Conservation (phyloP, 2,797 vertebrate genomes). For the Hephaestus fuliginosus region DNA sequence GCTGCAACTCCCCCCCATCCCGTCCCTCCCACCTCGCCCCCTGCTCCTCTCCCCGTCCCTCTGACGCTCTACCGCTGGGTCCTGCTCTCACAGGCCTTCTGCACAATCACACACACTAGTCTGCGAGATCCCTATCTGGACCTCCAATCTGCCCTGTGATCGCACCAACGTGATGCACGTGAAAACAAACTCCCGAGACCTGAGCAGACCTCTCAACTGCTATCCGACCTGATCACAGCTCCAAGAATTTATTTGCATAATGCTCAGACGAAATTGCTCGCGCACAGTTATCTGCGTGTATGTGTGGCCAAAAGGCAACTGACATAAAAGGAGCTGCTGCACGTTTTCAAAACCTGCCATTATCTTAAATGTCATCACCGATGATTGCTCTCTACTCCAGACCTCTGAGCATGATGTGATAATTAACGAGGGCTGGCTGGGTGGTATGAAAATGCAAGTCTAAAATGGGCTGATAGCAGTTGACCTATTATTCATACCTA, state of each 20-base stretch:
- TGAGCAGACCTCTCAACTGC: constrained; percentile 65
- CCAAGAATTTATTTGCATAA: constrained; percentile 69
- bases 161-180: constrained; percentile 65
- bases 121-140: constrained; percentile 77
- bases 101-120: constrained; percentile 68
- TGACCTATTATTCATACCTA: constrained; percentile 30
- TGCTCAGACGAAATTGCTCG: constrained; percentile 63
- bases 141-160: constrained; percentile 77
- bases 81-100: constrained; percentile 70
- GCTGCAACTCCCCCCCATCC: constrained; percentile 13
- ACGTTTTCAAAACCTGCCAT: constrained; percentile 62
- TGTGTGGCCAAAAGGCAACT: constrained; percentile 66
- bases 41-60: constrained; percentile 24
- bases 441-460: constrained; percentile 63
- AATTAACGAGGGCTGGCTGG: constrained; percentile 75
- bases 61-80: constrained; percentile 59
- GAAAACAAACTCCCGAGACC: constrained; percentile 77
- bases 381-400: constrained; percentile 66
- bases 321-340: constrained; percentile 47
- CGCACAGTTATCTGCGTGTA: constrained; percentile 62
- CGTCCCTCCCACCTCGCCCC: background rate
- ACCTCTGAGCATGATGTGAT: constrained; percentile 67
- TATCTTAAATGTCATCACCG: constrained; percentile 71
- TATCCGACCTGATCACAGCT: constrained; percentile 67
- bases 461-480: constrained; percentile 38